Base-by-base conservation (phyloP, 1,140 invertebrate species). In the Acromyrmex charruanus region DNA sequence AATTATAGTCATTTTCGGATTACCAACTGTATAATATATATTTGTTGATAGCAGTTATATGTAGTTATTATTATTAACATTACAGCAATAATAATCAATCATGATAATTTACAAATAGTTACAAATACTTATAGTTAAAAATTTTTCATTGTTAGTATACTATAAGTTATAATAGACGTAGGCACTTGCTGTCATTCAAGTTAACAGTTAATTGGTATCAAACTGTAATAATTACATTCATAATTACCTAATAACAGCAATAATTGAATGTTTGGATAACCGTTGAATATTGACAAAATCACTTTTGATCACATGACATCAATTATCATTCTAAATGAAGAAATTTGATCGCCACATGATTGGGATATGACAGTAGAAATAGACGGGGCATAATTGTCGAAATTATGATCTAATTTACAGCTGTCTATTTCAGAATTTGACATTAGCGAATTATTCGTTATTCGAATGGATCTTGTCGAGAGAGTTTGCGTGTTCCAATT, bases 391-490 rank as follows among this genome's bases (percentile, higher is more conserved):
- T 51, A 77, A 77, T 49, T 7, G 72, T 10, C 9, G 39, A 77
- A 77, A 61, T 77, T 77, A 77, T 65, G 59, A 28, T 81, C 65
- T 44, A 58, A 39, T 9, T 49, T 49, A 21, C n/a, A 16, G 9
- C 16, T 55, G 65, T 81, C 66, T 72, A 28, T 28, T 59, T 14
- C 35, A 71, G 21, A 58, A 21, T 49, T 28, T 21, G 66, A 71
- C 65, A 80, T 14, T 53, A 65, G 25, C 16, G n/a, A 80, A 69
- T 81, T 25, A 51, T 9, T 81, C 12, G 51, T 77, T 31, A 69
- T 80, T n/a, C n/a, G 49, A 69, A 68, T 44, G 53, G 31, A 81
- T 81, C 18, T 58, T 12, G 51, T 58, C 21, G 35, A 25, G 39
- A 49, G 66, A 71, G 35, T 58, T 81, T 58, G 66, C 49, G 1